Base-by-base conservation (phyloP, 1,140 invertebrate genomes). In the Polyergus mexicanus region DNA sequence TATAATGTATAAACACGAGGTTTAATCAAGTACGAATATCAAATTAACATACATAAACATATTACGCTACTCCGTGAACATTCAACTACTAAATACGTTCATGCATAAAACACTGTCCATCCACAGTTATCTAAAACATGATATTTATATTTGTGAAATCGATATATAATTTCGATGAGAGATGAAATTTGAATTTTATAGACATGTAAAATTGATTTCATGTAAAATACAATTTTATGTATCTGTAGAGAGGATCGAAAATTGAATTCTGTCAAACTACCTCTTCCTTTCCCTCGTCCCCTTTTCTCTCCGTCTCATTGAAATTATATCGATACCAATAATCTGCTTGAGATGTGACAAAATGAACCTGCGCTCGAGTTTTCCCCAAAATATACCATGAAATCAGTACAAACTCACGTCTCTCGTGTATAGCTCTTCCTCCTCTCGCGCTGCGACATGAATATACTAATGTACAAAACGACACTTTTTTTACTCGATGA, bases 401-500 rank as follows among this genome's bases (percentile, higher is more conserved):
- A 84, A 68, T 74, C 51, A 84, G 72, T 75, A 74, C 68, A 85
- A 86, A 85, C 65, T 71, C 51, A 51, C 63, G 71, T 69, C 51
- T 86, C 56, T 28, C 28, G 56, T 77, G 13, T 76, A 47, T 75
- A 60, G 28, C 25, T 25, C 51, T 22, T 69, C 44, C 51, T 76
- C 28, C 41, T 63, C 63, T 85, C 63, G 47, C 60, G 81, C 32
- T 63, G 22, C 22, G 35, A 62, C 41, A 56, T 22, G 72, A 63
- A 58, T 69, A 71, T 28, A 68, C 25, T 78, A 65, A 86, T 69
- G 75, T 76, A 81, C 76, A 76, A 76, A 86, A 75, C 54, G 51
- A 85, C 47, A 80, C 41, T 80, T 88, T 60, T 86, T 81, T 83
- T 65, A 80, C 68, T 85, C 56, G 68, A 89, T 38, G 51, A 51